A percentile compares a stretch with the other conserved stretches of the same genome.
These are phyloP conservation scores for Euborellia annulipes DNA, from an alignment of 1,140 invertebrate genomes.

Conservation along the genomic window DNA sequence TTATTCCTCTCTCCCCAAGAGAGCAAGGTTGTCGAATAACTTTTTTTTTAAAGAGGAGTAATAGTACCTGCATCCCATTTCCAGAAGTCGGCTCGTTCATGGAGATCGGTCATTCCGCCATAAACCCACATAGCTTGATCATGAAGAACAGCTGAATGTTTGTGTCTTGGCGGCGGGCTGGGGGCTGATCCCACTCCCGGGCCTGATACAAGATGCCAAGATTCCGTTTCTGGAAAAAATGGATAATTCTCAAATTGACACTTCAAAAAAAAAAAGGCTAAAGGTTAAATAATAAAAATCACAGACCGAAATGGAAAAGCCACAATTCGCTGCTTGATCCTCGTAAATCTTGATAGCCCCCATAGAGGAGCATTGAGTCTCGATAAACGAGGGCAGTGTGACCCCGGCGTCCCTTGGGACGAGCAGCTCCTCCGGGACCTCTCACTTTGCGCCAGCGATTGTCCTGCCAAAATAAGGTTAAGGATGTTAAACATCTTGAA, in stretches of 20 bases:
- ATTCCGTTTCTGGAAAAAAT: slow-evolving; percentile 51
- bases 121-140: slow-evolving; percentile 70
- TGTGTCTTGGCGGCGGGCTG: slow-evolving; percentile 56
- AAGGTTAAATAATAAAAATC: slow-evolving; percentile 2
- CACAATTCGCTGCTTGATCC: slow-evolving; percentile 75
- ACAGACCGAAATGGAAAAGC: slow-evolving; percentile 74
- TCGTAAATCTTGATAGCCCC: slow-evolving; percentile 73
- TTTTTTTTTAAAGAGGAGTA: too few species aligned
- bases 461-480: too few species aligned
- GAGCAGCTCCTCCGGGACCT: slow-evolving; percentile 35
- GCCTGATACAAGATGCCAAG: slow-evolving; percentile 50
- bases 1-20: too few species aligned
- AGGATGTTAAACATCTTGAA: too few species aligned
- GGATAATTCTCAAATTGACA: neutral
- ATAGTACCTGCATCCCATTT: slow-evolving; percentile 57
- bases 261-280: too few species aligned
- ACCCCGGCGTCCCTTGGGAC: slow-evolving; percentile 61
- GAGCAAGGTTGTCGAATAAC: too few species aligned
- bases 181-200: slow-evolving; percentile 4
- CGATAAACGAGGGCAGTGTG: slow-evolving; percentile 67
- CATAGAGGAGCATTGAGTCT: slow-evolving; percentile 70
- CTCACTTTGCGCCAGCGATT: slow-evolving; percentile 53
- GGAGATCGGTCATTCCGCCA: slow-evolving; percentile 76
- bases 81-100: slow-evolving; percentile 70
- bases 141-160: slow-evolving; percentile 69